These are phyloP conservation scores for Drepanosiphum platanoidis DNA, from an alignment of 2,888 invertebrate species.

Conservation along the genomic window DNA sequence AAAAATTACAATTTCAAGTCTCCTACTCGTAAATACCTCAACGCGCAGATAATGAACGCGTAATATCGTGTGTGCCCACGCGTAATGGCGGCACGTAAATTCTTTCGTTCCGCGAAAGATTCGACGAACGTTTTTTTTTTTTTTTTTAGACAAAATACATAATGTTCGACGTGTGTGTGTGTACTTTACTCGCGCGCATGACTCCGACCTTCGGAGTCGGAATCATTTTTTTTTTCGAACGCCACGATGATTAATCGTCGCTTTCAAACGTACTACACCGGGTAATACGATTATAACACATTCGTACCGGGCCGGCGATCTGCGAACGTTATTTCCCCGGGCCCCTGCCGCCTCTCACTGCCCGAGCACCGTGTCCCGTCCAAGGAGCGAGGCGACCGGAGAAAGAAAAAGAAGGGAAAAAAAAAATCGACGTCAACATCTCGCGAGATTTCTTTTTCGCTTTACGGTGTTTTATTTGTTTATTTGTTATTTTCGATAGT, in stretches of 20 bases:
- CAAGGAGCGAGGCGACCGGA: background rate
- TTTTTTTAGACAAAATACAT: background rate
- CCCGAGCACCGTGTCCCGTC: background rate
- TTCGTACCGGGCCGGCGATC: background rate
- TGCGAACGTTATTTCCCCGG: background rate
- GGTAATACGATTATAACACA: background rate
- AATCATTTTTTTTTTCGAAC: background rate
- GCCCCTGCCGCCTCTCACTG: background rate
- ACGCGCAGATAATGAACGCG: no score
- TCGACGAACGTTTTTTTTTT: no score
- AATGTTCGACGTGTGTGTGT: background rate
- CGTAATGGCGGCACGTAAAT: no score
- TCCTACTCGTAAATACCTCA: no score
- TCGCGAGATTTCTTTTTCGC: no score
- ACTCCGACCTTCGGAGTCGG: background rate
- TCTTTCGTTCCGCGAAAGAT: no score
- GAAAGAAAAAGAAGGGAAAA: no score
- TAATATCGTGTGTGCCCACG: no score
- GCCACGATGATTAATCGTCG: background rate
- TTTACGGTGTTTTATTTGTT: no score
- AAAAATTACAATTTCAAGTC: no score
- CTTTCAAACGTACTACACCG: background rate
- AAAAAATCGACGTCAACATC: no score
- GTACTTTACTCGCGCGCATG: background rate
- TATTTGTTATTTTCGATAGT: no score